These are phyloP conservation scores for Aleiodes testaceus DNA, from an alignment of 2,888 invertebrate genomes.

Conservation along the genomic window DNA sequence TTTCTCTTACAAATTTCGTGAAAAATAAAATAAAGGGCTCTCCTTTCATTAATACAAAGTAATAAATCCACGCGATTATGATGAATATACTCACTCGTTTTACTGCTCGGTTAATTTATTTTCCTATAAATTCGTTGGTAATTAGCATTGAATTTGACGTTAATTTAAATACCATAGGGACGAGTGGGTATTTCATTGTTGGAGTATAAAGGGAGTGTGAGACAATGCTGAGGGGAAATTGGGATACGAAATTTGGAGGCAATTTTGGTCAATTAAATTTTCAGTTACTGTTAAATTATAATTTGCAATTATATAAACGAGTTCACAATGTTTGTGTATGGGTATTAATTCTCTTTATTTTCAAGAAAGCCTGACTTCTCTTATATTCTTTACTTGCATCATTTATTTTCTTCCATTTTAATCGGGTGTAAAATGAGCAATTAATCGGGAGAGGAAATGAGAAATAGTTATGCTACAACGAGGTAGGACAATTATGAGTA, in stretches of 20 bases:
- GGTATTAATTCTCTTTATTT: constrained; percentile 2
- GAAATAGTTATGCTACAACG: constrained; percentile 46
- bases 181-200: background rate
- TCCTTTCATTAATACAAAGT: background rate
- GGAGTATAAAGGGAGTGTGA: too few species aligned
- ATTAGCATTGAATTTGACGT: constrained; percentile 24
- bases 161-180: constrained; percentile 23
- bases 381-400: too few species aligned
- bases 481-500: constrained; percentile 50
- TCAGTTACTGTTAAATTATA: constrained; percentile 14
- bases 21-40: too few species aligned
- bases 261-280: constrained; percentile 25
- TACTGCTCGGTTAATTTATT: background rate
- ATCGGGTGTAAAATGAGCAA: constrained; percentile 4
- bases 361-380: constrained; percentile 45
- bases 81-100: constrained; percentile 9
- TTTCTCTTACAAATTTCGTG: background rate
- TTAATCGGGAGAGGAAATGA: constrained; percentile 43
- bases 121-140: constrained; percentile 3
- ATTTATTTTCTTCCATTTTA: background rate
- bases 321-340: constrained; percentile 9
- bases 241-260: constrained; percentile 20
- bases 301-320: constrained; percentile 4
- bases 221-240: constrained; percentile 3
- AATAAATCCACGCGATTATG: background rate